Base-by-base conservation (phyloP, 2,797 vertebrate species). In the Pelodytes ibericus region DNA sequence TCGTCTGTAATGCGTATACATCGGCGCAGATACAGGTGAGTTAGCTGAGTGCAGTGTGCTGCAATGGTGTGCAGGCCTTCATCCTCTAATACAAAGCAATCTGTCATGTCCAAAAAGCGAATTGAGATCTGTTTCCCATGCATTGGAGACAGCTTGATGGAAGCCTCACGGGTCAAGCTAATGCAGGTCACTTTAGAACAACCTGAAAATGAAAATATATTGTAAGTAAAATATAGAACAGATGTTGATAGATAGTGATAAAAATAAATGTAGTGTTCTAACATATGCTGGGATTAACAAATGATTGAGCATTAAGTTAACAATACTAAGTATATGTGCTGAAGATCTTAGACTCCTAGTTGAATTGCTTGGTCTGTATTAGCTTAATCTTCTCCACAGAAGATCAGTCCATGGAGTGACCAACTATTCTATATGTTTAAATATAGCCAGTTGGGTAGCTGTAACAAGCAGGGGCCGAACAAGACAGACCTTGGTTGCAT, bases 171-270 rank as follows among this genome's bases (percentile, higher is more conserved):
- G 13, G 94, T 97, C 80, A 98, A 79, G 79, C 96, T 98, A 92
- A 99, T 99, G 82, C 98, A 99, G 0, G 98, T 99, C 70, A 99
- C 96, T 86, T 99, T 98, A 88, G 96, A 97, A 87, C 98, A 99
- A 72, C 98, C 98, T 99, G 77, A 10, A 69, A 1, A 73, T 74
- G 59, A 75, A 87, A 83, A 88, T 25, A 84, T 18, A 33, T 15
- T 27, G n/a, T 41, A 24, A 63, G 22, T 24, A 41, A 62, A 13
- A 4, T 1, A 41, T n/a, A 33, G n/a, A 16, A 26, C 25, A 56
- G 24, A 56, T 36, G 13, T 5, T 36, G 13, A 5, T 36, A 36
- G 13, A 36, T 36, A n/a, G n/a, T n/a, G n/a, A n/a, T n/a, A n/a
- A n/a, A n/a, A n/a, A n/a, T n/a, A n/a, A n/a, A n/a, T n/a, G n/a